phyloP scores from a whole-genome alignment of 1,140 invertebrate species.

The Contarinia nasturtii region DNA sequence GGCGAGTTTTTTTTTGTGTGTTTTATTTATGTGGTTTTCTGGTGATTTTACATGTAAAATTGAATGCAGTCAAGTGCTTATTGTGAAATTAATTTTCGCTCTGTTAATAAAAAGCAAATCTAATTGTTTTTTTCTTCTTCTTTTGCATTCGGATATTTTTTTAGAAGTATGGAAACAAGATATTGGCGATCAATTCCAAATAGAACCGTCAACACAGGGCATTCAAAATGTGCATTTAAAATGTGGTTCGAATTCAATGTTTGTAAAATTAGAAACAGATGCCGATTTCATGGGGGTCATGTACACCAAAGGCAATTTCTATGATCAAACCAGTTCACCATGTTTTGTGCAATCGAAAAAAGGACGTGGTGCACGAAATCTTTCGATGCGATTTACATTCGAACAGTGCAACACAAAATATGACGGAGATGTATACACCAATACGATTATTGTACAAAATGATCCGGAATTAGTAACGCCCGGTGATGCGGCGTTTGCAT shows the following conservation, averaged over 20 bases:
- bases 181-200: constrained; percentile 29
- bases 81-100: too few species aligned
- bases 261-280: constrained; percentile 28
- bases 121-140: too few species aligned
- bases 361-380: constrained; percentile 16
- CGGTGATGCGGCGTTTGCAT: constrained; percentile 37
- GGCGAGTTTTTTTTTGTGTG: too few species aligned
- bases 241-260: constrained; percentile 33
- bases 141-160: too few species aligned
- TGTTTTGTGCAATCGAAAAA: constrained; percentile 31
- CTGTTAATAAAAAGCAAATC: too few species aligned
- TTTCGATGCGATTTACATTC: constrained; percentile 32
- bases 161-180: constrained; percentile 29
- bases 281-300: constrained; percentile 37
- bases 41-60: too few species aligned
- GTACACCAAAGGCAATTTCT: constrained; percentile 37
- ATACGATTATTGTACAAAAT: constrained; percentile 36
- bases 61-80: too few species aligned
- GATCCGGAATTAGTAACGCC: constrained; percentile 41
- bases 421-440: constrained; percentile 30
- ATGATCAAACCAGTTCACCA: constrained; percentile 26
- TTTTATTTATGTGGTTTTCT: too few species aligned
- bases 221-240: constrained; percentile 30
- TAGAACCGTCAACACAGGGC: constrained; percentile 31
- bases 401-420: constrained; percentile 33